Conservation (phyloP, 2,797 vertebrate species). For the Cirrhinus molitorella region DNA sequence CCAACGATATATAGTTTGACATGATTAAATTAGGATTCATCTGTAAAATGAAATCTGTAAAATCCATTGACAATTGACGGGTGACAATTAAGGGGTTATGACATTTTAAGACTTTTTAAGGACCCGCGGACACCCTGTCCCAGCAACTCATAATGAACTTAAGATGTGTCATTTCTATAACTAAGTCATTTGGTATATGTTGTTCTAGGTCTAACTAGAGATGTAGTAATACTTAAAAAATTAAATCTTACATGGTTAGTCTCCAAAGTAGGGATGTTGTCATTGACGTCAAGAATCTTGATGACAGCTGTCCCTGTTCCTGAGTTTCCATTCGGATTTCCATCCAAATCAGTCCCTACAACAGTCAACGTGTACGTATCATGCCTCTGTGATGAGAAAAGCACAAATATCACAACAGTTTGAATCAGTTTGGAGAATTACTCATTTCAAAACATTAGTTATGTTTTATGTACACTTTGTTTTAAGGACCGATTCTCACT, state of each 20-base stretch:
- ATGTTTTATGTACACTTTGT: background rate
- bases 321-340: conserved; percentile 65
- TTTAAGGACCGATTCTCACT: background rate
- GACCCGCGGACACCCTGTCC: too few species aligned
- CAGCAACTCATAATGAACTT: too few species aligned
- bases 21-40: too few species aligned
- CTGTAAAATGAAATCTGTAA: too few species aligned
- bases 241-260: conserved; percentile 67
- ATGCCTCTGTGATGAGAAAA: conserved; percentile 64
- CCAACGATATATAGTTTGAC: too few species aligned
- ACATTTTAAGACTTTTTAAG: too few species aligned
- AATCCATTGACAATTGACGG: too few species aligned
- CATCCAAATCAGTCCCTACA: conserved; percentile 80
- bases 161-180: too few species aligned
- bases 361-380: conserved; percentile 83
- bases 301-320: conserved; percentile 78
- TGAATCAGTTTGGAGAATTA: background rate
- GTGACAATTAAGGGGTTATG: too few species aligned
- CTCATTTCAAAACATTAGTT: background rate
- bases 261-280: conserved; percentile 88
- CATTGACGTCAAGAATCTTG: conserved; percentile 90
- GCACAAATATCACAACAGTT: conserved; percentile 1
- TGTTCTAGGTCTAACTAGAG: too few species aligned
- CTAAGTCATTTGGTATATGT: too few species aligned
- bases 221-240: too few species aligned